Base-by-base conservation (phyloP, 1,140 invertebrate species). In the Arctopsyche grandis region DNA sequence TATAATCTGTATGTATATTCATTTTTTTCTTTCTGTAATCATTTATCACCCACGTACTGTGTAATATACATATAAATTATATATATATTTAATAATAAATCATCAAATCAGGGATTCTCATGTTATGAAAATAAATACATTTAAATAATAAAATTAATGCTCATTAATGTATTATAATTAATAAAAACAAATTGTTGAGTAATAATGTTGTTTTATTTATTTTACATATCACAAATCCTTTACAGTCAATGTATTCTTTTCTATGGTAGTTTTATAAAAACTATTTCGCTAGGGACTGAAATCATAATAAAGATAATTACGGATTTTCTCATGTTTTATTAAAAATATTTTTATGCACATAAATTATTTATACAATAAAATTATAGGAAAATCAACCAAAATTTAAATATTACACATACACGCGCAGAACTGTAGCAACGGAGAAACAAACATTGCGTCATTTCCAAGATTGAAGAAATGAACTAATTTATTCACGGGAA, bases 61-160 rank as follows among this genome's bases (percentile, higher is more conserved):
- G 24, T 56, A 22, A 74, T 38, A 74, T 56, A 74, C n/a, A 46
- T 22, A 38, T 71, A n/a, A 71, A 69, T n/a, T n/a, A n/a, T n/a
- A n/a, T 69, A 22, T 60, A 60, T 21, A 60, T 22, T 26, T 66
- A 66, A 66, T 24, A 26, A 46, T 71, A 63, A 76, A 76, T 76
- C 74, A 76, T 63, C 7, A 76, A 76, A 76, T 63, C 74, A 76
- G 74, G 74, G 74, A 76, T 63, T 76, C 29, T 76, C 74, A 76
- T 76, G 43, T 76, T 63, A 63, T 43, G 3, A 26, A 24, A 44
- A 69, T 69, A 19, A 26, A 74, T 56, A 74, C 22, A 74, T 74
- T 56, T 38, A 74, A 74, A 74, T 74, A 58, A 48, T 19, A 48
- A 69, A 71, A 71, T 22, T 48, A 74, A 74, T 46, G 71, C 71